Evolutionary conservation across 2,113 vertebrate species (phyloP).

Genomic region (Psilopogon haemacephalus): DNA sequence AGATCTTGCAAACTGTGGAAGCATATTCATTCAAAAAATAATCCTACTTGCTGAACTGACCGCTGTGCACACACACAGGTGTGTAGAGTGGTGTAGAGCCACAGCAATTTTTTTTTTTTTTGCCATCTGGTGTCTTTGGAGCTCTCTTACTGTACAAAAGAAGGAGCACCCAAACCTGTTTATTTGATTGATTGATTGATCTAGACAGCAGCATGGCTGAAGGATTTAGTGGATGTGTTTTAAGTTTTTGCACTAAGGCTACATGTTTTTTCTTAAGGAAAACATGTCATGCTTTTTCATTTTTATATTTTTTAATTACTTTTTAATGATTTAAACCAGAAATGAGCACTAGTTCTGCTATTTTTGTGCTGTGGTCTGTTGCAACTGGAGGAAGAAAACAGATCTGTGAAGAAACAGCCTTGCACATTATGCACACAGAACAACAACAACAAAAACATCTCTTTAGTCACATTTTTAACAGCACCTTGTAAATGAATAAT

Average conservation of each 20-base stretch:
- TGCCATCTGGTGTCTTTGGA: neutral
- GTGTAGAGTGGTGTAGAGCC: neutral
- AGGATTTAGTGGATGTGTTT: neutral
- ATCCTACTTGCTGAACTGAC: neutral
- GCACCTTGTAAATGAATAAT: constrained; percentile 39
- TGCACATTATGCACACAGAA: neutral
- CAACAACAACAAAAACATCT: neutral
- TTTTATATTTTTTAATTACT: neutral
- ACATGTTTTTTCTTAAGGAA: neutral
- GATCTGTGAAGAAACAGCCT: neutral
- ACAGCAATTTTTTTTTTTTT: neutral
- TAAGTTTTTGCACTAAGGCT: neutral
- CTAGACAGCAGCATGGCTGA: neutral
- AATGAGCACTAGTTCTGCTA: neutral
- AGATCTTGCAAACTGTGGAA: neutral
- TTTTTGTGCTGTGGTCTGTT: neutral
- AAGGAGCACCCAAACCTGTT: neutral
- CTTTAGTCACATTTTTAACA: neutral
- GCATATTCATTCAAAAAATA: neutral
- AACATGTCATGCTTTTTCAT: neutral
- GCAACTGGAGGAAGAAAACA: neutral
- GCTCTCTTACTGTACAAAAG: neutral
- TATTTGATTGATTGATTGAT: neutral
- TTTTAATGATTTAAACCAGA: neutral
- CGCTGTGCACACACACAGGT: no score